These are phyloP conservation scores for Diaprepes abbreviatus DNA, from an alignment of 2,888 invertebrate genomes.

Conservation along the genomic window DNA sequence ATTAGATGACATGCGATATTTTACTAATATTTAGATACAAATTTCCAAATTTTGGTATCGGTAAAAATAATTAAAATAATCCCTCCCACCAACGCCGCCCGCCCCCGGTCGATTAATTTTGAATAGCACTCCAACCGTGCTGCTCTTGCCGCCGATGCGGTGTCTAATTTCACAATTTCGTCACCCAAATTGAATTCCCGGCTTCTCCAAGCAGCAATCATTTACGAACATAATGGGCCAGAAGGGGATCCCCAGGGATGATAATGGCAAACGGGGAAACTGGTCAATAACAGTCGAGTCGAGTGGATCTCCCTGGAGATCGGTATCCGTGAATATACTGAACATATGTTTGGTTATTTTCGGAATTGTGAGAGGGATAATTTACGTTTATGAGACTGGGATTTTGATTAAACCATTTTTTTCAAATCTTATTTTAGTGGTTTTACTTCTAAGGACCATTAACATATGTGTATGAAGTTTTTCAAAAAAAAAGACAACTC, in stretches of 20 bases:
- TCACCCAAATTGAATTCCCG: constrained; percentile 41
- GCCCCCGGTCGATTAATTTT: constrained; percentile 16
- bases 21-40: too few species aligned
- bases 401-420: too few species aligned
- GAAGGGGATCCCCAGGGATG: constrained; percentile 34
- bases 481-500: too few species aligned
- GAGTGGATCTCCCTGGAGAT: constrained; percentile 27
- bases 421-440: too few species aligned
- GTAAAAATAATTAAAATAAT: constrained; percentile 13
- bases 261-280: constrained; percentile 27
- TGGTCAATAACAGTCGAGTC: constrained; percentile 31
- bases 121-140: constrained; percentile 16
- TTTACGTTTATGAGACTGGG: too few species aligned
- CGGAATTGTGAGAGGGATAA: too few species aligned
- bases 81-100: not conserved
- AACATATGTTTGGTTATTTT: constrained; percentile 23
- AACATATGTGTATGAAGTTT: too few species aligned
- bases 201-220: constrained; percentile 40
- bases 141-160: not conserved
- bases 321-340: constrained; percentile 3
- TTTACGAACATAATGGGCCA: constrained; percentile 44
- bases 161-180: constrained; percentile 39
- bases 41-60: too few species aligned
- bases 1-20: too few species aligned
- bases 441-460: too few species aligned